phyloP scores from a whole-genome alignment of 2,113 vertebrate genomes.

The Urocitellus parryii region DNA sequence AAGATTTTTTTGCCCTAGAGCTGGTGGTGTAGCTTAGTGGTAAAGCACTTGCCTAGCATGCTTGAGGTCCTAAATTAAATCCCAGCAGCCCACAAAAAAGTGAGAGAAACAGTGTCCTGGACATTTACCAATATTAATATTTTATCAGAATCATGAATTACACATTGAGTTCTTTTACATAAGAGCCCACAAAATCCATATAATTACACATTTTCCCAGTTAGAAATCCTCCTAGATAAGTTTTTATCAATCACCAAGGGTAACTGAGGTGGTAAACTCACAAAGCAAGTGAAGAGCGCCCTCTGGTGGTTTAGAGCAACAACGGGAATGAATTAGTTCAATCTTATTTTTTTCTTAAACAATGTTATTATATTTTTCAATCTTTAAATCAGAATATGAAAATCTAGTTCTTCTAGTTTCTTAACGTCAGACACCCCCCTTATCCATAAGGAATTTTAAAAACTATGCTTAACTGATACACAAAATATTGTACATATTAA shows the following conservation, averaged over 20 bases:
- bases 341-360: neutral
- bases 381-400: neutral
- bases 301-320: constrained; percentile 3
- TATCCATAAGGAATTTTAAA: neutral
- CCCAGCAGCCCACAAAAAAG: neutral
- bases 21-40: neutral
- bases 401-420: neutral
- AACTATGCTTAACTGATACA: neutral
- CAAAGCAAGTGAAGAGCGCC: constrained; percentile 33
- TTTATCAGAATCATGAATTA: neutral
- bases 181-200: neutral
- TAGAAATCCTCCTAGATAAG: neutral
- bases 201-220: neutral
- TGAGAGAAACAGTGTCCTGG: neutral
- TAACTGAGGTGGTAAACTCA: neutral
- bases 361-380: too few relatives aligned
- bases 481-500: neutral
- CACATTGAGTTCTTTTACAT: neutral
- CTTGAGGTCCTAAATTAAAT: neutral
- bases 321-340: neutral
- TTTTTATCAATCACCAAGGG: constrained; percentile 9
- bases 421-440: constrained; percentile 21
- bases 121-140: neutral
- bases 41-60: neutral
- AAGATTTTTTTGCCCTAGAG: neutral